phyloP scores from a whole-genome alignment of 2,888 invertebrate genomes.

The Hirtodrosophila histrioides region DNA sequence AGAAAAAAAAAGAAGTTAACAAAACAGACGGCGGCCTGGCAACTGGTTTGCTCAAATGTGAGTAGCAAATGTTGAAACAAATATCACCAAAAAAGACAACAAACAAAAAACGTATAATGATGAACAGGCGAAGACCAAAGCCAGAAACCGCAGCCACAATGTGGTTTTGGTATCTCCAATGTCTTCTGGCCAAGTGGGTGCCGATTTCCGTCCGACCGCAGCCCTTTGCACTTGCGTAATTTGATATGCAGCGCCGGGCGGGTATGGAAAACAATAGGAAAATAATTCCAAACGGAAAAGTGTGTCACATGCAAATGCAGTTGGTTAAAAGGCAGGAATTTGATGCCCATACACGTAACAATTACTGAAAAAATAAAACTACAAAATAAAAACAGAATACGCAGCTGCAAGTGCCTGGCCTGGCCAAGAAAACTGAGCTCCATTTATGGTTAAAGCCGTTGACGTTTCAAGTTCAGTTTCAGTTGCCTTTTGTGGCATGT shows the following conservation, averaged over 20 bases:
- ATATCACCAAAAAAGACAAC: conserved; percentile 3
- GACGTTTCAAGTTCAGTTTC: conserved; percentile 66
- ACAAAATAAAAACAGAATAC: not conserved
- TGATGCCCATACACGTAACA: conserved; percentile 70
- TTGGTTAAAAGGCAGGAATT: conserved; percentile 56
- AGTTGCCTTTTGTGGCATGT: conserved; percentile 54
- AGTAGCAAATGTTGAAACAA: conserved; percentile 31
- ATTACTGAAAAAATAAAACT: conserved; percentile 33
- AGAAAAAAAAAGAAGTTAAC: conserved; percentile 10
- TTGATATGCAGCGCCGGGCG: conserved; percentile 51
- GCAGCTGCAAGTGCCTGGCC: conserved; percentile 36
- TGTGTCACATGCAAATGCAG: conserved; percentile 76
- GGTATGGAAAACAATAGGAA: conserved; percentile 49
- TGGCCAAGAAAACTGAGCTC: conserved; percentile 40
- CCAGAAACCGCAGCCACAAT: conserved; percentile 23
- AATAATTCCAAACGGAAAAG: conserved; percentile 48
- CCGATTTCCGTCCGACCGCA: conserved; percentile 56
- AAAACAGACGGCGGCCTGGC: conserved; percentile 18
- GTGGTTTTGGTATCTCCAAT: conserved; percentile 15
- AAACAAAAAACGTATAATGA: conserved; percentile 23
- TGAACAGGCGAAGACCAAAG: conserved; percentile 16
- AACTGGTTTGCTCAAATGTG: conserved; percentile 47
- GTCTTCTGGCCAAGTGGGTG: conserved; percentile 51
- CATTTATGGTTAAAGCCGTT: conserved; percentile 53
- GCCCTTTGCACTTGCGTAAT: conserved; percentile 55